Evolutionary conservation across 2,888 invertebrate genomes (phyloP), one percentile per base, ranked within the genome.

Genomic region (Enchytraeus crypticus): DNA sequence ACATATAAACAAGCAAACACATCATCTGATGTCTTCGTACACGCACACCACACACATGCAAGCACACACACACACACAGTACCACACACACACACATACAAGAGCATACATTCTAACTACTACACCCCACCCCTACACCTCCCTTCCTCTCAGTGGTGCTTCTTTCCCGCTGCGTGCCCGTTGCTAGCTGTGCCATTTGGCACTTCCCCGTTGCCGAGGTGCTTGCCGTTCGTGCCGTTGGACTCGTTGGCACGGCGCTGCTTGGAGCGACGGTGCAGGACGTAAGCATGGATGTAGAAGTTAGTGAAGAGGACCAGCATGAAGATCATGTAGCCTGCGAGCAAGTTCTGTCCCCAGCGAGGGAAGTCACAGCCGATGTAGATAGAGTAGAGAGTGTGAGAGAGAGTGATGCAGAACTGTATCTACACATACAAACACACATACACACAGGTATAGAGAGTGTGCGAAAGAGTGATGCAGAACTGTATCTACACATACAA

Each of bases 251-350:
- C n/a, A n/a, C n/a, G n/a, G n/a, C n/a, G n/a, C n/a, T n/a, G n/a
- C n/a, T n/a, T 29, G 49, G 8, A 8, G 26, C 38, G 38, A n/a
- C 21, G n/a, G 38, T 51, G 33, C 30, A 59, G 33, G 33, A 64
- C 51, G 81, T 92, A 92, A 43, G 88, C 87, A 75, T 86, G 87
- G 76, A 88, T 87, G 84, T 93, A 95, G 84, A 93, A 95, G 79
- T 92, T 90, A 75, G 88, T 88, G 84, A 95, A 95, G 57, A 95
- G 84, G 85, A 90, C 88, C 84, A 91, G 88, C 87, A 95, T 92
- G 84, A 89, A 86, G 64, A 93, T 90, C 81, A 93, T 93, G 88
- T 90, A 93, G 55, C 72, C 70, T 38, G 73, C 71, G 47, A 81
- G 75, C 87, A 85, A 70, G 81, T 85, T 66, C 63, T 75, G 71